Evolutionary conservation across 2,888 invertebrate genomes (phyloP), one percentile per base, ranked within the genome.

Genomic region (Pardosa pseudoannulata): DNA sequence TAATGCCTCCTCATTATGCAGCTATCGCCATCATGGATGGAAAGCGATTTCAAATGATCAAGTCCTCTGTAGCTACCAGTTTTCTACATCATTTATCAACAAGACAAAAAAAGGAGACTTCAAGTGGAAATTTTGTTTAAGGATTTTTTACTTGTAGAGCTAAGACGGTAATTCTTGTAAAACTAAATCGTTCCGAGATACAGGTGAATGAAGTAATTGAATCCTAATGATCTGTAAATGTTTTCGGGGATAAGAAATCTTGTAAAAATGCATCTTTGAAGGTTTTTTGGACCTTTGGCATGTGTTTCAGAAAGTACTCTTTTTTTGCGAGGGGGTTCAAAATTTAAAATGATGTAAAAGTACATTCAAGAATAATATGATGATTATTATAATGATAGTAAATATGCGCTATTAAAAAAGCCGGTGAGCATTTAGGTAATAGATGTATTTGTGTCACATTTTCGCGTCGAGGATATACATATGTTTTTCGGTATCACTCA

Each of bases 21-120:
- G 56, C 23, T 56, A 56, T 56, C 23, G 23, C 56, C 56, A 56
- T 56, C 56, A 56, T 41, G 56, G 41, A 74, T 31, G 75, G 68
- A 81, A 75, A 81, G 70, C 67, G 81, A 70, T 81, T 74, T 75
- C 56, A 64, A 75, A 81, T 68, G 81, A 81, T 75, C 39, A 68
- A 16, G 27, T 68, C 56, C 70, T 16, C 23, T 23, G 56, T 23
- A 23, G 16, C 56, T 23, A 23, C 56, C 56, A 56, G 56, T 56
- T 56, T 56, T 56, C 56, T 56, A 23, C 1, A 23, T 11, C 56
- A 56, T 56, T 56, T 56, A 56, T 23, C 23, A 23, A 23, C 23
- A 23, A 56, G 23, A 23, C n/a, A 56, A 56, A 56, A 56, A 56
- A 2, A n/a, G 41, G 2, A 23, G 23, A 16, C 23, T 56, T 56